Percentiles rank a stretch among this genome's conserved stretches.
Conservation (phyloP, 2,113 vertebrate genomes). For the Bambusicola thoracicus region DNA sequence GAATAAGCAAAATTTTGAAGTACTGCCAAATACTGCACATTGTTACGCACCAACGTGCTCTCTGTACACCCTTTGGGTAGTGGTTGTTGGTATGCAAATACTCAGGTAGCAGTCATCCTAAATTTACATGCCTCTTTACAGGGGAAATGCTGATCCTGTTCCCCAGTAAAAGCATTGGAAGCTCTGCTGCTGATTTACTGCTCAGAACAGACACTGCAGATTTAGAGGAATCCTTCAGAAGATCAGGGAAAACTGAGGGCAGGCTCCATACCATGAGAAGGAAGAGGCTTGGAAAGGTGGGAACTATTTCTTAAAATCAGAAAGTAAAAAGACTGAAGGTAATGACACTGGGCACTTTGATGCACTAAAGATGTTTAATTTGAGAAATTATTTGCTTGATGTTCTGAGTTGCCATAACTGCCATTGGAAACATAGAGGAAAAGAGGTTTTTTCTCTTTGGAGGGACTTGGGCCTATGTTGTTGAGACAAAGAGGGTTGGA, state of each 20-base stretch:
- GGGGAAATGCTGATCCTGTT: not conserved
- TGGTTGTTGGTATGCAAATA: not conserved
- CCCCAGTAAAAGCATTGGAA: not conserved
- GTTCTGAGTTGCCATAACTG: not conserved
- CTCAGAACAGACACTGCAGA: rapidly evolving
- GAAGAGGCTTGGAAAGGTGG: not conserved
- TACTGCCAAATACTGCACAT: not conserved
- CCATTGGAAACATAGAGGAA: not conserved
- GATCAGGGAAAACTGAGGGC: not conserved
- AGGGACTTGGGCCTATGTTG: not conserved
- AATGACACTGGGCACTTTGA: not conserved
- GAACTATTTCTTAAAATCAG: not conserved
- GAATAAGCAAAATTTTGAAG: constrained; percentile 31
- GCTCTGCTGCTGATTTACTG: not conserved
- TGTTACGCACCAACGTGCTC: not conserved
- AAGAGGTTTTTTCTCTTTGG: rapidly evolving
- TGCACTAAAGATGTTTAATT: not conserved
- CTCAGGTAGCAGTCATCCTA: not conserved
- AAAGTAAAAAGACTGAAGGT: not conserved
- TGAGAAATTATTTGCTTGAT: not conserved
- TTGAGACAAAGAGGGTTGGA: not conserved
- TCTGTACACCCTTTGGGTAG: not conserved
- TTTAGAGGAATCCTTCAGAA: not conserved
- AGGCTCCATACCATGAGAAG: not conserved
- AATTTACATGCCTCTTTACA: rapidly evolving